Evolutionary conservation across 2,113 vertebrate genomes (phyloP).

Genomic region (Leucoraja erinaceus): DNA sequence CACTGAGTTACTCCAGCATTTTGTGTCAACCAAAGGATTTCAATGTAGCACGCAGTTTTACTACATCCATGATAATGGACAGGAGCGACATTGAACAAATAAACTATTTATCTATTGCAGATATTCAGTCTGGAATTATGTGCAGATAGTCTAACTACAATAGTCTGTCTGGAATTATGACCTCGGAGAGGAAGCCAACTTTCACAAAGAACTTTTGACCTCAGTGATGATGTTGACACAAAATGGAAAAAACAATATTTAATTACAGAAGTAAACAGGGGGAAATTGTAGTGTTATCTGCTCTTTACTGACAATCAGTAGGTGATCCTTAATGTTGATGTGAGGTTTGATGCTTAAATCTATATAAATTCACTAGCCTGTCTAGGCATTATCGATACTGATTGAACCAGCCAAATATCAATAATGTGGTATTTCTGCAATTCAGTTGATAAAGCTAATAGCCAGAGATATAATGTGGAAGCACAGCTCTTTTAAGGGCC

Average conservation of each 20-base stretch:
- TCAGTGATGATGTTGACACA: neutral
- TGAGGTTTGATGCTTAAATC: neutral
- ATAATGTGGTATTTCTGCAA: neutral
- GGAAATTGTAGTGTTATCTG: neutral
- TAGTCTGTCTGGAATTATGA: neutral
- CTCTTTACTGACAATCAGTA: neutral
- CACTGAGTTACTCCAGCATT: too few relatives aligned
- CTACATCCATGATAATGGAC: neutral
- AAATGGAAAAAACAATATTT: neutral
- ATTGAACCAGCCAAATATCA: neutral
- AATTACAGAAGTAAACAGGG: neutral
- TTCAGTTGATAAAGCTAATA: neutral
- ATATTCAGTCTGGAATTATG: neutral
- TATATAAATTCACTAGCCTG: neutral
- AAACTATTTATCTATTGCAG: neutral
- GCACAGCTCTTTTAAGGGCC: too few relatives aligned
- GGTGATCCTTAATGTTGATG: neutral
- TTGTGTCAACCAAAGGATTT: too few relatives aligned
- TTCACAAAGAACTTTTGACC: neutral
- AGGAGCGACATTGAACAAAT: neutral
- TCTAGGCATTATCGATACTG: neutral
- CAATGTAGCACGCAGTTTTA: neutral
- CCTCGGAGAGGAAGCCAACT: constrained; percentile 1
- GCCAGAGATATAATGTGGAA: too few relatives aligned
- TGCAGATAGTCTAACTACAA: neutral